phyloP scores from a whole-genome alignment of 2,113 vertebrate species.

The Marcusenius ussheri region DNA sequence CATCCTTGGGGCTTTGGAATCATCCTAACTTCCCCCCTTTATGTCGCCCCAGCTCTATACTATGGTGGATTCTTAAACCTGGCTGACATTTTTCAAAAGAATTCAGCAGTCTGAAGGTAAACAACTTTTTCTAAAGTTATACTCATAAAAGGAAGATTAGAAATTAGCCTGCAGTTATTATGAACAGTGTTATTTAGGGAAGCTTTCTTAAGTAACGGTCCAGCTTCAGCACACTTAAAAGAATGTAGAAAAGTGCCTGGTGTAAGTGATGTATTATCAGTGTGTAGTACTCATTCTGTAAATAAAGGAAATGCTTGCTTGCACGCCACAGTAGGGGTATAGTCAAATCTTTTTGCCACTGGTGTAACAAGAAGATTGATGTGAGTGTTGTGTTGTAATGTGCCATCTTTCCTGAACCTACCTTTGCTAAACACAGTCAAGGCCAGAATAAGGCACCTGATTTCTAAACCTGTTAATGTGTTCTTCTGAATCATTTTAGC shows the following conservation, averaged over 20 bases:
- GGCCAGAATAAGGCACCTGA: conserved; percentile 45
- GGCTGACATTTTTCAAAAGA: too few relatives aligned
- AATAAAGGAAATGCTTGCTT: neutral
- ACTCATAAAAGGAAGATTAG: too few relatives aligned
- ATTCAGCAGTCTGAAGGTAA: too few relatives aligned
- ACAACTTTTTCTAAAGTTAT: too few relatives aligned
- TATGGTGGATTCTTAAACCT: neutral
- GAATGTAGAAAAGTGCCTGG: neutral
- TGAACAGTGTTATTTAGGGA: neutral
- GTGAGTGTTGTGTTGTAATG: conserved; percentile 26
- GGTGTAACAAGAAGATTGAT: neutral
- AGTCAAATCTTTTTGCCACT: neutral
- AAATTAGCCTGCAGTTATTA: neutral
- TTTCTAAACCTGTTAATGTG: conserved; percentile 45
- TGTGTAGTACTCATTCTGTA: neutral
- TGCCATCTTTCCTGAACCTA: conserved; percentile 30
- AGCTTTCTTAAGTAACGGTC: neutral
- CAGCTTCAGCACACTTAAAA: neutral
- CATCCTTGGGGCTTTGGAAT: neutral
- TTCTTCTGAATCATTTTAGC: conserved; percentile 26
- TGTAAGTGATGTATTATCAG: neutral
- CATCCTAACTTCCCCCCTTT: neutral
- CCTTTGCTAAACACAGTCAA: conserved; percentile 28
- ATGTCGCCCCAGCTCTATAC: neutral
- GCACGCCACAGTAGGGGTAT: neutral